A percentile compares a stretch with the other conserved stretches of the same genome.
Evolutionary conservation across 2,888 invertebrate genomes (phyloP).

Genomic region (Protula sp.): DNA sequence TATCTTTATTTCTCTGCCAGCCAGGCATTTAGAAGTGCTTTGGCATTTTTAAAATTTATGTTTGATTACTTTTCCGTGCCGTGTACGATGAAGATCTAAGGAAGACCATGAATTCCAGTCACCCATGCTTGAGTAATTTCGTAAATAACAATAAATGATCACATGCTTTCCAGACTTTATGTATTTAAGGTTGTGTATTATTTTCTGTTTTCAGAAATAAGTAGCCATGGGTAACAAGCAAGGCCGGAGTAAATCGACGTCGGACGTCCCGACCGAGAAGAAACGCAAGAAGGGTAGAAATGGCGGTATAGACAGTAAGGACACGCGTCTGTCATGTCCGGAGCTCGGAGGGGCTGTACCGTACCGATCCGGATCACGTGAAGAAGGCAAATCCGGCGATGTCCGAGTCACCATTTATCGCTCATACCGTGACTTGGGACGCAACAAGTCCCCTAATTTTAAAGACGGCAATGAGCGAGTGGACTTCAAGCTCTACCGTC

Average conservation of each 20-base stretch:
- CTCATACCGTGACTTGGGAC: constrained; percentile 1
- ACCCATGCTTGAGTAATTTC: no score
- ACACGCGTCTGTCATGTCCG: constrained; percentile 2
- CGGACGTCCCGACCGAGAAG: not conserved
- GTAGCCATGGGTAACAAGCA: constrained; percentile 2
- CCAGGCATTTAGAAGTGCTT: no score
- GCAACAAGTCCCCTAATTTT: not conserved
- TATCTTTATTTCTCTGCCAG: no score
- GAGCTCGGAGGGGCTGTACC: constrained; percentile 4
- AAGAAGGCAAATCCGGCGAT: not conserved
- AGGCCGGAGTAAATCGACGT: not conserved
- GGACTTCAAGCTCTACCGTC: not conserved
- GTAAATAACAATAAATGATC: no score
- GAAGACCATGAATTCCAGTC: no score
- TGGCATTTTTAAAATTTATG: no score
- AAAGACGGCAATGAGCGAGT: not conserved
- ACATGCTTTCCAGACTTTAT: no score
- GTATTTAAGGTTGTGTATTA: no score
- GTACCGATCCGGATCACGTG: not conserved
- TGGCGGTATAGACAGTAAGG: not conserved
- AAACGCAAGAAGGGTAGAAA: not conserved
- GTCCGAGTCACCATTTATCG: constrained; percentile 1
- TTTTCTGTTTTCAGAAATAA: no score
- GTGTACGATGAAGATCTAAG: no score
- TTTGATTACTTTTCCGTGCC: no score